Conservation (phyloP, 2,797 vertebrate species). For the Champsocephalus esox region DNA sequence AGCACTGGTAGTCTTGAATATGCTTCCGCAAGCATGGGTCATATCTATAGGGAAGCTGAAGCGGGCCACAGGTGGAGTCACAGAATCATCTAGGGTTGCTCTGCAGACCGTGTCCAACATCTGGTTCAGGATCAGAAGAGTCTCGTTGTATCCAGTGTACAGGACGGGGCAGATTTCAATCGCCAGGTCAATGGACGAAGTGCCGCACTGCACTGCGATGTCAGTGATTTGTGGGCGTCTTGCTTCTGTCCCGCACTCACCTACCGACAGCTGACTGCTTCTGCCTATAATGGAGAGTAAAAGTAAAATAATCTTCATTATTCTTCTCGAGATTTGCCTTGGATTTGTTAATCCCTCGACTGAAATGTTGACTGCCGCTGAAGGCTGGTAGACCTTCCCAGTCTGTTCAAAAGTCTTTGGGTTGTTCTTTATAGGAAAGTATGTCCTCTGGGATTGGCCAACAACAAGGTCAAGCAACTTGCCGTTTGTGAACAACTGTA, state of each 20-base stretch:
- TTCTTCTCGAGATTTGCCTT: slow-evolving; percentile 52
- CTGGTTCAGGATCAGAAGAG: slow-evolving; percentile 80
- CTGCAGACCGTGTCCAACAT: slow-evolving; percentile 51
- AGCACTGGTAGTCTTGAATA: slow-evolving; percentile 78
- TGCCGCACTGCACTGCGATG: slow-evolving; percentile 82
- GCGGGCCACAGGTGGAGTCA: slow-evolving; percentile 74
- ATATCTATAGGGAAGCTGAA: slow-evolving; percentile 82
- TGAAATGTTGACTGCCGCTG: slow-evolving; percentile 37
- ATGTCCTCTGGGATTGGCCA: slow-evolving; percentile 69
- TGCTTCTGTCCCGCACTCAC: slow-evolving; percentile 57
- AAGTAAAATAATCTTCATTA: slow-evolving; percentile 70
- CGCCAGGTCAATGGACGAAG: slow-evolving; percentile 74
- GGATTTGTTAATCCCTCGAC: slow-evolving; percentile 10
- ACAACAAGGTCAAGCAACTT: slow-evolving; percentile 79
- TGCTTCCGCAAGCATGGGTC: slow-evolving; percentile 79
- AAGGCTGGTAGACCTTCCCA: slow-evolving; percentile 23
- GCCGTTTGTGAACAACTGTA: slow-evolving; percentile 64
- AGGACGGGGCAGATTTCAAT: slow-evolving; percentile 80
- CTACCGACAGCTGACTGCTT: slow-evolving; percentile 61
- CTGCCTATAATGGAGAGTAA: slow-evolving; percentile 64
- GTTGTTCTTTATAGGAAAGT: slow-evolving; percentile 75
- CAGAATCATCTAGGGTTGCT: slow-evolving; percentile 73
- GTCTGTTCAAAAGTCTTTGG: slow-evolving; percentile 34
- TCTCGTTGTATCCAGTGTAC: slow-evolving; percentile 85
- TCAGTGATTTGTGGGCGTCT: slow-evolving; percentile 76